phyloP scores from a whole-genome alignment of 2,113 vertebrate genomes.

The Dasyprocta punctata region DNA sequence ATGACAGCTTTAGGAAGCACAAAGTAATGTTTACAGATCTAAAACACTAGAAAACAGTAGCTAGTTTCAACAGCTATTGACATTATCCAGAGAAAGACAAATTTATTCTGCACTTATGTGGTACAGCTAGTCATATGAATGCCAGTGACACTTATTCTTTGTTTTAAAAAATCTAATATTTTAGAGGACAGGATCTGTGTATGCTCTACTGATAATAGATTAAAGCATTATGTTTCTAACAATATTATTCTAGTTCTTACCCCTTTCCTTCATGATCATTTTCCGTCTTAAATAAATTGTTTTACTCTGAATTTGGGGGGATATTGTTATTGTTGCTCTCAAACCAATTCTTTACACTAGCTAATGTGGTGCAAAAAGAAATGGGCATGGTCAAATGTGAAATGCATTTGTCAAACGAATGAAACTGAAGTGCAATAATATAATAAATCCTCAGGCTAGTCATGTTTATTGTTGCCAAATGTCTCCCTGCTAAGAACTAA shows the following conservation, averaged over 20 bases:
- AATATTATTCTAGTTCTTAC: slow-evolving; percentile 17
- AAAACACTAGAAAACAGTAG: slow-evolving; percentile 63
- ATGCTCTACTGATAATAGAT: slow-evolving; percentile 64
- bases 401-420: slow-evolving; percentile 75
- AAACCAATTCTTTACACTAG: slow-evolving; percentile 71
- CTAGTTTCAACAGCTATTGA: slow-evolving; percentile 45
- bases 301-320: background rate
- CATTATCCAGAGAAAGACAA: slow-evolving; percentile 49
- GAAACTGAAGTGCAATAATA: slow-evolving; percentile 73
- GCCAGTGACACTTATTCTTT: slow-evolving; percentile 60
- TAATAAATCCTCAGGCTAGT: slow-evolving; percentile 75
- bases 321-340: slow-evolving; percentile 62
- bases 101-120: slow-evolving; percentile 35
- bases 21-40: slow-evolving; percentile 44
- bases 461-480: slow-evolving; percentile 81
- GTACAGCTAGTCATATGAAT: slow-evolving; percentile 19
- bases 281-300: slow-evolving; percentile 31
- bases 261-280: slow-evolving; percentile 31
- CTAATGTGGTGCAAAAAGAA: slow-evolving; percentile 75
- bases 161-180: background rate
- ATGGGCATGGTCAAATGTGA: slow-evolving; percentile 73
- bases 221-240: slow-evolving; percentile 56
- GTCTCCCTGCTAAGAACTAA: slow-evolving; percentile 77
- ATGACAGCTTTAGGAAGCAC: slow-evolving; percentile 47
- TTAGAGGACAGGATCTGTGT: slow-evolving; percentile 45